phyloP scores from a whole-genome alignment of 2,888 invertebrate species.

The Deroplatys truncata region DNA sequence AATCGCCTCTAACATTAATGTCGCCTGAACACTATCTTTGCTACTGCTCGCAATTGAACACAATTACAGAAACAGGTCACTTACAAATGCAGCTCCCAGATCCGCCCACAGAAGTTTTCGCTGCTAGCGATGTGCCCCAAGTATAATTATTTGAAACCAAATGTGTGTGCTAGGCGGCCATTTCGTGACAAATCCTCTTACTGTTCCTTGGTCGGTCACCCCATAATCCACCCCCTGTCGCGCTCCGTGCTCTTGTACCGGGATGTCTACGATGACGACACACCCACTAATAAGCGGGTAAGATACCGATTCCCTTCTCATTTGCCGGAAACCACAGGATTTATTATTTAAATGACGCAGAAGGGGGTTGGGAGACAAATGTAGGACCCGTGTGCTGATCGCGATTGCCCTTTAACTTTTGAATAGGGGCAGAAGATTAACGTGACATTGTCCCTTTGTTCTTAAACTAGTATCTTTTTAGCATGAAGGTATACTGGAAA shows the following conservation, averaged over 20 bases:
- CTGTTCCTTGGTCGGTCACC: background rate
- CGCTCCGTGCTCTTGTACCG: background rate
- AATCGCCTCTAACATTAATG: background rate
- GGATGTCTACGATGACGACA: background rate
- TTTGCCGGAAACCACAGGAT: background rate
- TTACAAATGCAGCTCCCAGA: background rate
- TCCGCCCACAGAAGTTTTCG: background rate
- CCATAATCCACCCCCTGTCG: background rate
- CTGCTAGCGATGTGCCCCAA: background rate
- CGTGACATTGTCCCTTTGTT: background rate
- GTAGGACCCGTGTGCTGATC: background rate
- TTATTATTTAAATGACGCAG: background rate
- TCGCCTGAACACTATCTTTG: background rate
- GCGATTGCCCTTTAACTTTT: background rate
- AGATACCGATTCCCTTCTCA: background rate
- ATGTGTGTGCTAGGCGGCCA: background rate
- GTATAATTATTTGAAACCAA: background rate
- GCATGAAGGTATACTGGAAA: no score
- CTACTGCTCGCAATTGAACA: background rate
- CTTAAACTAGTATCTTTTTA: background rate
- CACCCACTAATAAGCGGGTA: conserved; percentile 12
- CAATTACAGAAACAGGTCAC: background rate
- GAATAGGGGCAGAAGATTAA: background rate
- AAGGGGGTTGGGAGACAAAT: background rate
- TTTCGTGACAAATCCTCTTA: background rate